phyloP scores from a whole-genome alignment of 2,888 invertebrate species.

The Euplagia quadripunctaria region DNA sequence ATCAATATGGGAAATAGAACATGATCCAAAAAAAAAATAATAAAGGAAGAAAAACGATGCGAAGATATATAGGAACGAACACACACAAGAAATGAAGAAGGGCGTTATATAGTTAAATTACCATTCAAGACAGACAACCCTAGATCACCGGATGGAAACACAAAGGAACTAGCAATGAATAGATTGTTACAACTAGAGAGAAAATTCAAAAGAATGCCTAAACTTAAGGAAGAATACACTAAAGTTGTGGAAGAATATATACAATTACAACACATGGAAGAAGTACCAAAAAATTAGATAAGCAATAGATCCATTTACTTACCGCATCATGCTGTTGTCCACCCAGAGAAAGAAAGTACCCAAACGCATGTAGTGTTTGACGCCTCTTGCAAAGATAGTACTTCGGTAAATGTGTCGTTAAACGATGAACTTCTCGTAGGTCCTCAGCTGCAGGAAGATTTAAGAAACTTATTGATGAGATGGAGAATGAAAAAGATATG shows the following conservation, averaged over 20 bases:
- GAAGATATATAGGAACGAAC: constrained; percentile 40
- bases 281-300: neutral
- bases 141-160: constrained; percentile 26
- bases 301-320: neutral
- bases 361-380: too few species aligned
- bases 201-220: too few species aligned
- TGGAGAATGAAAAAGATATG: too few species aligned
- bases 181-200: too few species aligned
- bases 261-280: neutral
- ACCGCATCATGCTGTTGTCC: neutral
- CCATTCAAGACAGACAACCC: constrained; percentile 34
- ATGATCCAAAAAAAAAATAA: constrained; percentile 27
- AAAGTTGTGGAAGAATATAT: neutral
- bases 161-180: constrained; percentile 13
- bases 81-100: constrained; percentile 35
- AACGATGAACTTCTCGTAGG: too few species aligned
- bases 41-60: constrained; percentile 38
- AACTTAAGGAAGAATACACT: too few species aligned
- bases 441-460: too few species aligned
- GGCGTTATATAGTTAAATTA: constrained; percentile 41
- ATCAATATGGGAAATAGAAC: constrained; percentile 34
- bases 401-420: too few species aligned
- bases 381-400: too few species aligned
- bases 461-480: too few species aligned
- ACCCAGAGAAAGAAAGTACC: too few species aligned